These are phyloP conservation scores for Ormyrus labotus DNA, from an alignment of 2,888 invertebrate genomes.

Conservation along the genomic window DNA sequence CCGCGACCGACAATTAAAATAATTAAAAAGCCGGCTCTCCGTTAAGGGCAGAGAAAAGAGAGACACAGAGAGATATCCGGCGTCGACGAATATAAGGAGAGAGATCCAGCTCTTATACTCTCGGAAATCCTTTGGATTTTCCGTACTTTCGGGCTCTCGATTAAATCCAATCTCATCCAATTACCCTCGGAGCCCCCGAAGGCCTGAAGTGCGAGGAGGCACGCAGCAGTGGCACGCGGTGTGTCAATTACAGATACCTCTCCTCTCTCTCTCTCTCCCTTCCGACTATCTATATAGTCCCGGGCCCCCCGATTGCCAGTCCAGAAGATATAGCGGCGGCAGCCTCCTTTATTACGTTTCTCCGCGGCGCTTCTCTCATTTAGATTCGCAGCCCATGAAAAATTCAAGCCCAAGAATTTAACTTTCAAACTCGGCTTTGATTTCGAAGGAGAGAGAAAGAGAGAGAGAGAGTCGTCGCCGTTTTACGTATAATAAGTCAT, in stretches of 20 bases:
- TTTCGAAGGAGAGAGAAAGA: background rate
- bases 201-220: conserved; percentile 1
- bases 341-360: conserved; percentile 34
- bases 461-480: too few species aligned
- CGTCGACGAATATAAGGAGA: background rate
- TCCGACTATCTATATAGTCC: background rate
- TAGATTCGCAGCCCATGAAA: conserved; percentile 14
- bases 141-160: conserved; percentile 30
- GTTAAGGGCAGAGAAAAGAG: background rate
- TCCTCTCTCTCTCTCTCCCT: background rate
- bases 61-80: background rate
- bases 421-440: conserved; percentile 37
- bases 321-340: conserved; percentile 3
- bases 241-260: conserved; percentile 37
- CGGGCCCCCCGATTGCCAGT: conserved; percentile 2
- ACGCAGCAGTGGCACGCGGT: background rate
- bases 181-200: conserved; percentile 24
- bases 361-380: conserved; percentile 12
- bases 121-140: background rate
- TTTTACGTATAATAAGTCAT: background rate
- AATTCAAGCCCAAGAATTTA: conserved; percentile 28
- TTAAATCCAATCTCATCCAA: conserved; percentile 51
- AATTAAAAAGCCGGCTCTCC: too few species aligned
- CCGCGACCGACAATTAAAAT: too few species aligned
- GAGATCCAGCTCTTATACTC: background rate